phyloP scores from a whole-genome alignment of 2,797 vertebrate genomes.

The Decapterus maruadsi region DNA sequence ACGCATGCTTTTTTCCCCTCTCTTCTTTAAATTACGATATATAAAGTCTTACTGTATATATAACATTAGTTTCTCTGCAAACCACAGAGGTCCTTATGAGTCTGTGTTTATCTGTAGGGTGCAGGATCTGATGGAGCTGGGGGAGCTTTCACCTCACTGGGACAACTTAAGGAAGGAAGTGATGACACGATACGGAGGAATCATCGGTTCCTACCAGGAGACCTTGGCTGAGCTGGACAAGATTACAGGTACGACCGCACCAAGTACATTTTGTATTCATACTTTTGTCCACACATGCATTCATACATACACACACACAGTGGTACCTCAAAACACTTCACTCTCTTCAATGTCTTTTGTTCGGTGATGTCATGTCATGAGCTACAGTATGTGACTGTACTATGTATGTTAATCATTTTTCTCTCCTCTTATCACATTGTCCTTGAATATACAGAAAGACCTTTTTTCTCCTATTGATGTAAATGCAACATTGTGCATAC shows the following conservation, averaged over 20 bases:
- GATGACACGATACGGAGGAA: slow-evolving; percentile 92
- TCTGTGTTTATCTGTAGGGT: slow-evolving; percentile 84
- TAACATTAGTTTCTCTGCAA: slow-evolving; percentile 1
- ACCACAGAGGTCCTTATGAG: slow-evolving; percentile 5
- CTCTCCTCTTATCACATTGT: slow-evolving; percentile 6
- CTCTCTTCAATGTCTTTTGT: slow-evolving; percentile 4
- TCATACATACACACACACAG: background rate
- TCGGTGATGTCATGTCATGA: background rate
- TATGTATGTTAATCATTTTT: too few relatives aligned
- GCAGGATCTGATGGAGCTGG: slow-evolving; percentile 94
- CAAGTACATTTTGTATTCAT: background rate
- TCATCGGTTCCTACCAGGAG: slow-evolving; percentile 93
- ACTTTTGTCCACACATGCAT: background rate
- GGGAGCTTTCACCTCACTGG: slow-evolving; percentile 97
- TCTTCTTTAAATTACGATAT: background rate
- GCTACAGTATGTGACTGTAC: background rate
- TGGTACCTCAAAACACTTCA: background rate
- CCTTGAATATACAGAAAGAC: slow-evolving; percentile 3
- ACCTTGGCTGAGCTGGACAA: slow-evolving; percentile 93
- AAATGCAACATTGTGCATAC: background rate
- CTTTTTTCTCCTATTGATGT: background rate
- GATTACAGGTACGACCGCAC: slow-evolving; percentile 87
- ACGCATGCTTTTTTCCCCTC: too few relatives aligned
- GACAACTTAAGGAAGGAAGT: slow-evolving; percentile 96
- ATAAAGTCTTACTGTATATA: background rate